Conservation (phyloP, 2,113 vertebrate genomes). For the Taurulus bubalis region DNA sequence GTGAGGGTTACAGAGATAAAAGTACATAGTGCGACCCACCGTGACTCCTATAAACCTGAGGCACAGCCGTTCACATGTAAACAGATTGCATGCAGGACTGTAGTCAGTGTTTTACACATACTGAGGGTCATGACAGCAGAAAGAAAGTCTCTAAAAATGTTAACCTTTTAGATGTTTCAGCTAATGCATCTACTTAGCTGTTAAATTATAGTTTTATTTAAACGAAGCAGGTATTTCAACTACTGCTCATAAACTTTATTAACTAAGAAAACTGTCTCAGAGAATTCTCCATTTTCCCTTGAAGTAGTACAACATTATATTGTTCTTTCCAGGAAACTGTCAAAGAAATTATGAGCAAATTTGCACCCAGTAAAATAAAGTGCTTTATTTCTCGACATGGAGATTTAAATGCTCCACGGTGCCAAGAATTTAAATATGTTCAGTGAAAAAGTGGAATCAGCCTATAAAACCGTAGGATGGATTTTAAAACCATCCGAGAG, state of each 20-base stretch:
- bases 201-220: background rate
- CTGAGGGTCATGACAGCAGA: background rate
- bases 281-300: background rate
- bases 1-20: conserved; percentile 8
- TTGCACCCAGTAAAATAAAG: conserved; percentile 3
- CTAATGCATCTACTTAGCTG: background rate
- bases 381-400: conserved; percentile 10
- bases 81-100: background rate
- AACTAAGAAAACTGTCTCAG: background rate
- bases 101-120: background rate
- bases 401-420: background rate
- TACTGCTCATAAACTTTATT: background rate
- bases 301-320: background rate
- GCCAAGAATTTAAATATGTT: conserved; percentile 1
- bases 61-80: background rate
- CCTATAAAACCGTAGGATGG: background rate
- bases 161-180: background rate
- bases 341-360: background rate
- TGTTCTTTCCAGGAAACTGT: background rate
- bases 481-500: background rate
- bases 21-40: background rate
- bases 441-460: background rate
- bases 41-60: conserved; percentile 18
- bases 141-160: background rate
- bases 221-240: background rate